These are phyloP conservation scores for Orthosia gothica DNA, from an alignment of 2,888 invertebrate genomes.

Conservation along the genomic window DNA sequence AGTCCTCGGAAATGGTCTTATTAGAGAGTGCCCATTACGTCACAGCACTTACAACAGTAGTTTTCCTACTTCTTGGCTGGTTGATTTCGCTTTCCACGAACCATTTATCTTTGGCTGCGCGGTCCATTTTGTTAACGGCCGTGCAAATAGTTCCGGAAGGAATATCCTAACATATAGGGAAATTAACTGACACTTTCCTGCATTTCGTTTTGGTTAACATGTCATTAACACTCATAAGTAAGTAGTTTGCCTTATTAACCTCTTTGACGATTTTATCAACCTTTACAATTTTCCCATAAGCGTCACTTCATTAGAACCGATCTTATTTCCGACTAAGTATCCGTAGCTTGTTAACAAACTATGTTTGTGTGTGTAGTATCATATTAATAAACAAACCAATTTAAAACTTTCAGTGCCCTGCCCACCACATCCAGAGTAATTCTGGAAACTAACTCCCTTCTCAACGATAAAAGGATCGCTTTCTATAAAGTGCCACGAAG, in stretches of 20 bases:
- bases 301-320: neutral
- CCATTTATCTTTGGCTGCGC: constrained; percentile 84
- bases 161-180: constrained; percentile 76
- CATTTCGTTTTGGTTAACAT: constrained; percentile 43
- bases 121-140: constrained; percentile 87
- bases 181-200: constrained; percentile 75
- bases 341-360: neutral
- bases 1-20: constrained; percentile 65
- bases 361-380: constrained; percentile 1
- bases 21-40: constrained; percentile 71
- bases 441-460: constrained; percentile 51
- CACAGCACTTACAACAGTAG: constrained; percentile 73
- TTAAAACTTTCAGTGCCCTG: constrained; percentile 26
- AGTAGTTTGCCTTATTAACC: neutral
- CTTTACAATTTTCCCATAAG: neutral
- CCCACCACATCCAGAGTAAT: constrained; percentile 27
- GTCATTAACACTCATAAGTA: constrained; percentile 33
- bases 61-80: constrained; percentile 79
- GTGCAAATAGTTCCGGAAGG: constrained; percentile 83
- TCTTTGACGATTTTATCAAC: neutral
- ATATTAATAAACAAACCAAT: constrained; percentile 43
- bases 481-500: constrained; percentile 55
- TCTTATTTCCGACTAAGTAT: constrained; percentile 1
- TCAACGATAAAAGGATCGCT: constrained; percentile 52
- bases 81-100: constrained; percentile 80